These are phyloP conservation scores for Psilanteris sp. DNA, from an alignment of 1,140 invertebrate genomes.

Conservation along the genomic window DNA sequence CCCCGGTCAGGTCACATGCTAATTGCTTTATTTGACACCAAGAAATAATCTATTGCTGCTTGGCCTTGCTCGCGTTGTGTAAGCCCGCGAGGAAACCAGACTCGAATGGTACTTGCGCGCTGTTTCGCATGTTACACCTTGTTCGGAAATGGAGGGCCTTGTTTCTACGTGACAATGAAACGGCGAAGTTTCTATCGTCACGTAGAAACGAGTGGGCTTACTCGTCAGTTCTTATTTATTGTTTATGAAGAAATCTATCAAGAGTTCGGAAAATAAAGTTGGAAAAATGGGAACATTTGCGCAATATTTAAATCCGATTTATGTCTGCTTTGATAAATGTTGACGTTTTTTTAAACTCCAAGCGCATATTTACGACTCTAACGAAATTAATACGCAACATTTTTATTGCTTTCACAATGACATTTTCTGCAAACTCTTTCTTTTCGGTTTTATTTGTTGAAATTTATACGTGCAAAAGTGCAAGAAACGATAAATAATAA, in stretches of 20 bases:
- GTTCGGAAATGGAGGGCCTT: slow-evolving; percentile 30
- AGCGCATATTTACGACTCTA: too few relatives aligned
- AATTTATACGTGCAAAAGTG: too few relatives aligned
- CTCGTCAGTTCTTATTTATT: slow-evolving; percentile 44
- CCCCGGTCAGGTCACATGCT: slow-evolving; percentile 78
- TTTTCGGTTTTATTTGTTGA: too few relatives aligned
- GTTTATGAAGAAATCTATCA: slow-evolving; percentile 18
- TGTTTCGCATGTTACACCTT: slow-evolving; percentile 57
- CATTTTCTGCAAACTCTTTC: too few relatives aligned
- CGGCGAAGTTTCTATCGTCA: slow-evolving; percentile 42
- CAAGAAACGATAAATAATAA: too few relatives aligned
- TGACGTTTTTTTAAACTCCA: too few relatives aligned
- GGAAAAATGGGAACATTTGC: too few relatives aligned
- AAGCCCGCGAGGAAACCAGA: slow-evolving; percentile 64
- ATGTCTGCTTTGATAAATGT: too few relatives aligned
- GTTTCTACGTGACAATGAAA: slow-evolving; percentile 53
- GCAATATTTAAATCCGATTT: too few relatives aligned
- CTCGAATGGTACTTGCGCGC: slow-evolving; percentile 47
- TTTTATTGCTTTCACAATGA: too few relatives aligned
- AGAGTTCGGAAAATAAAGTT: not conserved
- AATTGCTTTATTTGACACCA: slow-evolving; percentile 81
- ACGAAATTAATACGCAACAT: too few relatives aligned
- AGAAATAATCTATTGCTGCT: slow-evolving; percentile 77
- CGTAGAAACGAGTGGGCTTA: slow-evolving; percentile 4
- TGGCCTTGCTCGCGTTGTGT: slow-evolving; percentile 48